Evolutionary conservation across 2,113 vertebrate species (phyloP), one percentile per base, ranked within the genome.

Genomic region (Lanius collurio): DNA sequence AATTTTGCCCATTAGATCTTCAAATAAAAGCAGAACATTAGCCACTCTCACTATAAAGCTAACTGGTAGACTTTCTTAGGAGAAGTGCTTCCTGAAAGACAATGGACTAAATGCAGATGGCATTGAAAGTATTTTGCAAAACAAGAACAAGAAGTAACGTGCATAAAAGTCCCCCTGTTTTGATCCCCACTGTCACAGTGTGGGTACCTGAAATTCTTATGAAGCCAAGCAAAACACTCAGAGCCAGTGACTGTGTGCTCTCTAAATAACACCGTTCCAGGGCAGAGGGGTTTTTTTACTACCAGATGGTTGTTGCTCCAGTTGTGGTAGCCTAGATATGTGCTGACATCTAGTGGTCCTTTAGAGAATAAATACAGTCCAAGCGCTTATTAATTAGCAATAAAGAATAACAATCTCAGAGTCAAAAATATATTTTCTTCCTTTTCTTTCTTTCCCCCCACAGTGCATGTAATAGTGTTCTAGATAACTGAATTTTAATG

Each of bases 301-400:
- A 95, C 97, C 97, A 95, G 96, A 97, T 62, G 86, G n/a, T 95
- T 96, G 87, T 9, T 67, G 86, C 46, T 71, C 28, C 30, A 4
- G 31, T 33, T 83, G 53, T 50, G 50, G 42, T 74, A 74, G 57
- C 16, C 37, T 79, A 26, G 59, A 76, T 46, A 63, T 21, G 75
- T 86, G 93, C 97, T 97, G 97, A 97, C 98, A 98, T 90, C 98
- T 98, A 97, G 96, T 96, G 97, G 97, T 56, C 62, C 80, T 44
- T 31, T 6, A 41, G 20, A 56, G 80, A 96, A 89, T 63, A 63
- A 68, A 74, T 62, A 27, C 10, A 42, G 33, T 22, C 52, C 50
- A 68, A 79, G 68, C 0, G 4, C 23, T 31, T 35, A 53, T 39
- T 91, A 84, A 69, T 96, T 57, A 59, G n/a, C 70, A 55, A 56